Conservation (phyloP, 2,113 vertebrate species). For the Alaudala cheleensis region DNA sequence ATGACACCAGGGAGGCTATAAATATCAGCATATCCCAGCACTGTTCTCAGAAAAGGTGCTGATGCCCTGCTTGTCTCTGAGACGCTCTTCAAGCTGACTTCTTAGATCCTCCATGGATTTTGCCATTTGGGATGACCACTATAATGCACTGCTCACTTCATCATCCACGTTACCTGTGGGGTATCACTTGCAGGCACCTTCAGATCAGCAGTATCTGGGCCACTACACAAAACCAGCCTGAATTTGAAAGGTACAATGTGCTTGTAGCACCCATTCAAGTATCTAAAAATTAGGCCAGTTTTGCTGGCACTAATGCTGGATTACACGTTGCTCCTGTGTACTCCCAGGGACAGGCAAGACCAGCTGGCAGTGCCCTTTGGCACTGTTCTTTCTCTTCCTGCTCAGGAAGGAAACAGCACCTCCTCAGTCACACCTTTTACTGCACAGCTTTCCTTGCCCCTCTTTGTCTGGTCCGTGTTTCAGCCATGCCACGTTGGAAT, state of each 20-base stretch:
- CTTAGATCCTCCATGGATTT: slow-evolving; percentile 5
- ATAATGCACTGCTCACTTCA: neutral
- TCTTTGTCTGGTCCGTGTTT: neutral
- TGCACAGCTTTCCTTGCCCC: neutral
- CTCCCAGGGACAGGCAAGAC: neutral
- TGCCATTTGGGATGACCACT: neutral
- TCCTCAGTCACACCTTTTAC: neutral
- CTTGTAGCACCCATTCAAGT: neutral
- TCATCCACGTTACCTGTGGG: fast-evolving
- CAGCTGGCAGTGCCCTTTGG: neutral
- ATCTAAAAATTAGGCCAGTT: neutral
- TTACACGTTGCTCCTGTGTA: neutral
- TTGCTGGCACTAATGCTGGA: neutral
- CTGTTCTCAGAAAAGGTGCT: neutral
- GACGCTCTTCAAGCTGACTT: neutral
- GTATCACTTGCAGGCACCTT: neutral
- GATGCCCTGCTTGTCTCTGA: neutral
- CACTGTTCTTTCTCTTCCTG: neutral
- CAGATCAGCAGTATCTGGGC: neutral
- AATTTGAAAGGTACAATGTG: neutral
- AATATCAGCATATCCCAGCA: neutral
- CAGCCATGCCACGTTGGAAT: fast-evolving
- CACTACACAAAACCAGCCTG: neutral
- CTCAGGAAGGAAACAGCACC: neutral
- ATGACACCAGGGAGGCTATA: neutral